Evolutionary conservation across 1,140 invertebrate species (phyloP), one percentile per base, ranked within the genome.

Genomic region (Pentalonia nigronervosa): DNA sequence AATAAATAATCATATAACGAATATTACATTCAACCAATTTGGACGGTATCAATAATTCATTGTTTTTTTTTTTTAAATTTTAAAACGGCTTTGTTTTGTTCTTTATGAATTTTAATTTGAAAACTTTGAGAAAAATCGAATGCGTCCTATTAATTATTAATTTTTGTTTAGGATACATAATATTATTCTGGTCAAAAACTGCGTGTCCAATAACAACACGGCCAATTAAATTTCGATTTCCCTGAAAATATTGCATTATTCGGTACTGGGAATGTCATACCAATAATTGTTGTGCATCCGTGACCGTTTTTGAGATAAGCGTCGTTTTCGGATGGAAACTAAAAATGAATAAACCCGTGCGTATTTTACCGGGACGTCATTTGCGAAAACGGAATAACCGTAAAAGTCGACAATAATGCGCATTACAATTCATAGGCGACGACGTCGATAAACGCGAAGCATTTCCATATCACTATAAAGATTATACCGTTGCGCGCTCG

Each of bases 171-270:
- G 20, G 50, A 21, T 50, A 21, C 20, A 20, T 20, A 17, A 17
- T 50, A 30, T n/a, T 14, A n/a, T n/a, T n/a, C 7, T 7, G 17
- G 4, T 20, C 14, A 7, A 2, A 4, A 17, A 17, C 17, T 0
- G 6, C 0, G 14, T 0, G 30, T n/a, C 1, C 11, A 67, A 67
- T 14, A 7, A 8, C 7, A 0, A 67, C 30, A 4, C 4, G 7
- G 25, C 9, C 25, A 9, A 9, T 60, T 67, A 4, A 14, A 60
- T 60, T 60, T 60, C 25, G 30, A n/a, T n/a, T 14, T 0, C 30
- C 9, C 41, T 1, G 41, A 4, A 41, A 30, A 11, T 30, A 30
- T n/a, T 67, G 30, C n/a, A 11, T 60, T 76, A 76, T 76, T 76
- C 30, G 14, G 0, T 1, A 67, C 60, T 67, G 11, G n/a, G 30